Conservation (phyloP, 1,140 invertebrate genomes). For the Orchestia grillus region DNA sequence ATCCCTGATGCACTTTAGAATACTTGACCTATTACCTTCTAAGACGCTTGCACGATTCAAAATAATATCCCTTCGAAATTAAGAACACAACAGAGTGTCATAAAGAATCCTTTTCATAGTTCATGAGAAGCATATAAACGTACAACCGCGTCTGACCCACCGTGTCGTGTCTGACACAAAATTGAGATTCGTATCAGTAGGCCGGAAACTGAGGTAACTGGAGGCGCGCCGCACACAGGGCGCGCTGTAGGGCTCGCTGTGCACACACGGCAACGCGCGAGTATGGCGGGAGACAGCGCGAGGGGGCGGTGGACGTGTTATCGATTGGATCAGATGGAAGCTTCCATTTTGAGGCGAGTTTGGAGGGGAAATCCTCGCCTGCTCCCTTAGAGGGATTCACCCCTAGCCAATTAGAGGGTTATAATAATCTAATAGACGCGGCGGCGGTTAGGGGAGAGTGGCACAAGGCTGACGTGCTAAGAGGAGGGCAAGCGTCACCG, state of each 20-base stretch:
- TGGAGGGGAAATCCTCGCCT: slow-evolving; percentile 38
- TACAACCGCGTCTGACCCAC: too few relatives aligned
- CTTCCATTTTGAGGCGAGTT: slow-evolving; percentile 55
- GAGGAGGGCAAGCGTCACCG: background rate
- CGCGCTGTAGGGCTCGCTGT: background rate
- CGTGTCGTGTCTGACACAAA: too few relatives aligned
- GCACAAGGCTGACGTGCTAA: background rate
- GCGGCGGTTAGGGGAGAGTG: background rate
- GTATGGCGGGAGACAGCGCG: background rate
- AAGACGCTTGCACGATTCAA: too few relatives aligned
- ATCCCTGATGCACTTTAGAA: too few relatives aligned
- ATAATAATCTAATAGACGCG: slow-evolving; percentile 54
- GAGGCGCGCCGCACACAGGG: too few relatives aligned
- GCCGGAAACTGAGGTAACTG: too few relatives aligned
- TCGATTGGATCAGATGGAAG: slow-evolving; percentile 23
- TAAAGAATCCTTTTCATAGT: too few relatives aligned
- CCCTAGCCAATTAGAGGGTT: slow-evolving; percentile 54
- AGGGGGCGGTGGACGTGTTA: background rate
- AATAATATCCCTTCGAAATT: too few relatives aligned
- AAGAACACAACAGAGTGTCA: too few relatives aligned
- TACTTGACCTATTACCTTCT: too few relatives aligned
- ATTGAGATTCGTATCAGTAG: too few relatives aligned
- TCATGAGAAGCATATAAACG: too few relatives aligned
- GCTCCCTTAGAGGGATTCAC: slow-evolving; percentile 47
- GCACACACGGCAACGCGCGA: background rate